phyloP scores from a whole-genome alignment of 2,113 vertebrate species.

The Lepidothrix coronata region DNA sequence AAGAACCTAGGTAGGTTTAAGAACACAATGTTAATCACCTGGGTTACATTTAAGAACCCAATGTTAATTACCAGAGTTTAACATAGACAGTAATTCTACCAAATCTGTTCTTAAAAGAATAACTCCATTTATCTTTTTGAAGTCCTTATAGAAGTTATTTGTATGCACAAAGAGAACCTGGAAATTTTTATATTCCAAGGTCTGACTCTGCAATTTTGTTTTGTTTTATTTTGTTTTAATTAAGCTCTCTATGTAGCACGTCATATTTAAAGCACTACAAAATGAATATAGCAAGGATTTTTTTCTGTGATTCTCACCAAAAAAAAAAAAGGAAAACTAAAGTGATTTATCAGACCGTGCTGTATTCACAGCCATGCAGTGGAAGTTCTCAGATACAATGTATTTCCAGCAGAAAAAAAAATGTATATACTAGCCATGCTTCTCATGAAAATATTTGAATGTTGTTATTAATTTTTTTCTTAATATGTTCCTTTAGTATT shows the following conservation, averaged over 20 bases:
- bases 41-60: not conserved
- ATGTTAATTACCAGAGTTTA: not conserved
- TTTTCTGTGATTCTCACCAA: not conserved
- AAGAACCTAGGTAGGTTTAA: not conserved
- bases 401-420: not conserved
- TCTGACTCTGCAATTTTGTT: not conserved
- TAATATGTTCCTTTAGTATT: not conserved
- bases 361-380: not conserved
- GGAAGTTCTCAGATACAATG: not conserved
- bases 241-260: not conserved
- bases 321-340: not conserved
- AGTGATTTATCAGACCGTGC: not conserved
- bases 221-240: not conserved
- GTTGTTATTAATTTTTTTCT: not conserved
- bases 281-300: not conserved
- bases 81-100: not conserved
- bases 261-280: not conserved
- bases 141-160: not conserved
- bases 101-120: not conserved
- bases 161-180: not conserved
- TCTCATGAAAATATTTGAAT: not conserved
- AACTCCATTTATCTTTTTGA: not conserved
- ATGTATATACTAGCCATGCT: fast-evolving
- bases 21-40: not conserved
- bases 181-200: not conserved